Conservation (phyloP, 2,113 vertebrate genomes). For the Lepidothrix coronata region DNA sequence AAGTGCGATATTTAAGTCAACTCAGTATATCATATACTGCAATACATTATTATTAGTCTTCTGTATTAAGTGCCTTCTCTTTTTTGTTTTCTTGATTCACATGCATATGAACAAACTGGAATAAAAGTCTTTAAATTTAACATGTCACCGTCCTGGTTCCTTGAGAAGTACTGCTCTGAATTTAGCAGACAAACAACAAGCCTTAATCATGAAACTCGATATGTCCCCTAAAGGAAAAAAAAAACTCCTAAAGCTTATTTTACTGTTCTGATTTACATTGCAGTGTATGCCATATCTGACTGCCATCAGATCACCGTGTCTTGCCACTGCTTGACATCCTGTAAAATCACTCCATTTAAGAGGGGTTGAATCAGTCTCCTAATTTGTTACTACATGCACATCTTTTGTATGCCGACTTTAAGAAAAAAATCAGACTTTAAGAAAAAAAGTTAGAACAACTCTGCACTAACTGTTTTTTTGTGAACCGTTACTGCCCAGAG, state of each 20-base stretch:
- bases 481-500: background rate
- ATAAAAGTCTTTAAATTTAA: background rate
- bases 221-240: background rate
- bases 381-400: background rate
- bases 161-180: background rate
- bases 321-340: background rate
- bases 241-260: background rate
- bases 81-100: background rate
- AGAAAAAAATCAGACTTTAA: background rate
- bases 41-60: background rate
- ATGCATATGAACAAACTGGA: background rate
- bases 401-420: background rate
- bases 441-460: background rate
- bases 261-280: background rate
- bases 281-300: background rate
- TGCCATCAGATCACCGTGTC: background rate
- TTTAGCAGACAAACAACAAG: background rate
- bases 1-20: background rate
- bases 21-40: background rate
- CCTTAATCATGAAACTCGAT: background rate
- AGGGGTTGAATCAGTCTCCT: background rate
- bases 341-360: background rate
- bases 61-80: background rate
- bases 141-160: background rate
- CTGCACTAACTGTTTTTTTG: background rate